Evolutionary conservation across 2,888 invertebrate genomes (phyloP).

Genomic region (Deilephila elpenor): DNA sequence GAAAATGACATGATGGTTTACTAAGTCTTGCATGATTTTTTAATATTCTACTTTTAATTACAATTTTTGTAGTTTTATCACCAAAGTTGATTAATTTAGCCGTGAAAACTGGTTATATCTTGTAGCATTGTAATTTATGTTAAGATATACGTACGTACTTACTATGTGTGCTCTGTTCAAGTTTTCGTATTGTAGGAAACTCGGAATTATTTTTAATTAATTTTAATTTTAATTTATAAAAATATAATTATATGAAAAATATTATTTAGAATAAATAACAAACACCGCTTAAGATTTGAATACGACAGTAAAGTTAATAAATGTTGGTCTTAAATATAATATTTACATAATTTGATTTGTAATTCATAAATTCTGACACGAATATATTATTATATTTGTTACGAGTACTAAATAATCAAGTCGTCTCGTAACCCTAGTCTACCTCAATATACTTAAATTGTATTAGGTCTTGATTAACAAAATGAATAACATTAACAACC

Average conservation of each 20-base stretch:
- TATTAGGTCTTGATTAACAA: neutral
- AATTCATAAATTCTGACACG: neutral
- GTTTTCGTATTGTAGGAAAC: neutral
- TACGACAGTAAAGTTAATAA: constrained; percentile 3
- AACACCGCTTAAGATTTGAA: neutral
- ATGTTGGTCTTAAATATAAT: neutral
- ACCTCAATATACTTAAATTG: constrained; percentile 2
- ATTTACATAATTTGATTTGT: neutral
- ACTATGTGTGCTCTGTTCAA: neutral
- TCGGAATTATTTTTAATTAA: neutral
- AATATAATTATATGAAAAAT: neutral
- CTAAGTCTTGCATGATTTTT: neutral
- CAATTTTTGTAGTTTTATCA: neutral
- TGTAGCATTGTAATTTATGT: constrained; percentile 5
- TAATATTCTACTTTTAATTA: neutral
- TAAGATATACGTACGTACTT: neutral
- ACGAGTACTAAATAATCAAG: neutral
- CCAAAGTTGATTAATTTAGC: neutral
- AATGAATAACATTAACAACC: neutral
- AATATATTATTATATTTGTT: neutral
- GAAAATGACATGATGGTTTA: neutral
- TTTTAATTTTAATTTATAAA: neutral
- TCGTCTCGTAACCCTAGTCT: neutral
- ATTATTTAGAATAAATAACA: neutral
- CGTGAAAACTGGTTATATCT: neutral